Conservation (phyloP, 2,888 invertebrate species). For the Hydrotaea cyrtoneurina region DNA sequence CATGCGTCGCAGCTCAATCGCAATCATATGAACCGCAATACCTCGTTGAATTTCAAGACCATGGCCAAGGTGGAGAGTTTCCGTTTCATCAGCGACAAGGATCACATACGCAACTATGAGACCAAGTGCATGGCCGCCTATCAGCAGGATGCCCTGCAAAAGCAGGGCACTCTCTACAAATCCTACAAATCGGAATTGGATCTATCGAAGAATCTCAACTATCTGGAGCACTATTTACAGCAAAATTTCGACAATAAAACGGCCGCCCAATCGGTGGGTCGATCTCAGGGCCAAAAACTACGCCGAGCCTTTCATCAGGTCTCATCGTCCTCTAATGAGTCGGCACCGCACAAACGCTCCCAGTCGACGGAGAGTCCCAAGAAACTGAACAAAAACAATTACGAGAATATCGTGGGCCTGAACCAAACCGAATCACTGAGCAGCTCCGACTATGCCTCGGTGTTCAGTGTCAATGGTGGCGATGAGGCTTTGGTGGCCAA, state of each 20-base stretch:
- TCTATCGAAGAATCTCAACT: constrained; percentile 79
- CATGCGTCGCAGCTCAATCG: constrained; percentile 53
- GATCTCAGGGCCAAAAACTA: constrained; percentile 72
- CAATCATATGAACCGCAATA: constrained; percentile 48
- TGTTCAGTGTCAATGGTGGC: constrained; percentile 75
- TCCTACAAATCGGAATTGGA: constrained; percentile 81
- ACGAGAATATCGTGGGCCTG: constrained; percentile 73
- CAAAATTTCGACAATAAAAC: constrained; percentile 79
- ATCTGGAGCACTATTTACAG: constrained; percentile 80
- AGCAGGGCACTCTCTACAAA: constrained; percentile 78
- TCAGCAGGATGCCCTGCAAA: constrained; percentile 58
- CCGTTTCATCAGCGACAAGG: constrained; percentile 78
- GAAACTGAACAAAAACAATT: constrained; percentile 70
- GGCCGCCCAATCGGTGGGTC: constrained; percentile 76
- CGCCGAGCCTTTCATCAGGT: constrained; percentile 62
- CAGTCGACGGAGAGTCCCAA: constrained; percentile 70
- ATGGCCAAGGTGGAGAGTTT: constrained; percentile 78
- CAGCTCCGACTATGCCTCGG: constrained; percentile 81
- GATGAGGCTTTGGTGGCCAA: constrained; percentile 28
- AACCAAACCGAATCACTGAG: constrained; percentile 78
- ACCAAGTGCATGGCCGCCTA: constrained; percentile 74
- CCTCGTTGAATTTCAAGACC: constrained; percentile 75
- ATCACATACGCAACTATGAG: constrained; percentile 77
- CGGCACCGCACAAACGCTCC: constrained; percentile 75
- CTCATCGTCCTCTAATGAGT: constrained; percentile 34